Evolutionary conservation across 2,113 vertebrate species (phyloP), one percentile per base, ranked within the genome.

Genomic region (Eublepharis macularius): DNA sequence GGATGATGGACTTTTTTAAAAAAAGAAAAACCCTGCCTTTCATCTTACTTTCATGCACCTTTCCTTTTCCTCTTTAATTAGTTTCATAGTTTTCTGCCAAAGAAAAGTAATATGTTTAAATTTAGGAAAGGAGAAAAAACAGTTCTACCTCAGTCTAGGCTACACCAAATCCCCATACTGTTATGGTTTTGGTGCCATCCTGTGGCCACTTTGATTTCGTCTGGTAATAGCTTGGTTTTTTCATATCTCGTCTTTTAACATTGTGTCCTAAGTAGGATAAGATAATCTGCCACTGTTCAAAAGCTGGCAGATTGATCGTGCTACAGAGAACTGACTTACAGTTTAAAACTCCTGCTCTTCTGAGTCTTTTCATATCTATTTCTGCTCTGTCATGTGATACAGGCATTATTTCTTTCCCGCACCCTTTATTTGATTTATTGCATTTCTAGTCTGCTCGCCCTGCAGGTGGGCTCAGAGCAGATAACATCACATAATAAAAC

Each of bases 111-210:
- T 2, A 63, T 66, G 70, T 75, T 68, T 75, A 83, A 43, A 82
- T 45, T 66, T 41, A 76, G 6, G 34, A 24, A 12, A 8, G 41
- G 73, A 1, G 1, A 19, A 0, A 7, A 1, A 0, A 1, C 24
- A 39, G 16, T 77, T 24, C 47, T 81, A 41, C 70, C 1, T 1
- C 3, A 0, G 76, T 45, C 19, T 1, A 34, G 74, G 13, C 29
- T 17, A 80, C 19, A 63, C 43, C 4, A 17, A 45, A 39, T 24
- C 60, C 4, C 36, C 39, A 16, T 2, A 63, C 90, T 83, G 3
- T 76, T 29, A 86, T 72, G 89, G 21, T 6, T 89, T 49, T 92
- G 90, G 92, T 94, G 94, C 90, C 94, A 94, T 82, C 94, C 2
- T 57, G 94, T 72, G 94, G 6, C 32, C 86, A 6, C 4, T 14